A percentile compares a stretch with the other conserved stretches of the same genome.
Evolutionary conservation across 2,888 invertebrate species (phyloP).

Genomic region (Orthosia gothica): DNA sequence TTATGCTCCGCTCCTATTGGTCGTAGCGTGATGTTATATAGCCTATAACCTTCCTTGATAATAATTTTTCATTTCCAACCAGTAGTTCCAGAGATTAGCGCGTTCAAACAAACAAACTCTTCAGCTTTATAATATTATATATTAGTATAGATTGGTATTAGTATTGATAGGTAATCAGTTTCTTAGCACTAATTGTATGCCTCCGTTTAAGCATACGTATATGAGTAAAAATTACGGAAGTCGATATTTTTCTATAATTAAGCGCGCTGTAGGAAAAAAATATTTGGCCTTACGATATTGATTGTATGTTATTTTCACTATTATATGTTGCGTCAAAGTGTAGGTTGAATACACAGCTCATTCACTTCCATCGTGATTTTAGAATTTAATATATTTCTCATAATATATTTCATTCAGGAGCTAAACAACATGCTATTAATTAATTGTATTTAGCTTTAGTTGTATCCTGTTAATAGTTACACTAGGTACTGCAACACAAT

Average conservation of each 20-base stretch:
- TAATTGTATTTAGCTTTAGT: background rate
- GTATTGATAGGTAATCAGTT: conserved; percentile 30
- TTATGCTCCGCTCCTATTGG: too few species aligned
- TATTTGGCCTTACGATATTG: conserved; percentile 14
- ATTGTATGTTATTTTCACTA: conserved; percentile 31
- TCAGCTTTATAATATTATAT: too few species aligned
- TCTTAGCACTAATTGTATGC: conserved; percentile 27
- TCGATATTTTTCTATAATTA: conserved; percentile 41
- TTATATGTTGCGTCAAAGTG: conserved; percentile 12
- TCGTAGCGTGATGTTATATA: too few species aligned
- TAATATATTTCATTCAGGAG: background rate
- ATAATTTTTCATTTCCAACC: too few species aligned
- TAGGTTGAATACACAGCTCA: background rate
- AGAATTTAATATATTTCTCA: background rate
- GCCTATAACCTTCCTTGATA: too few species aligned
- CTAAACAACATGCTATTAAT: background rate
- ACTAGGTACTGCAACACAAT: conserved; percentile 1
- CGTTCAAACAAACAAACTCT: too few species aligned
- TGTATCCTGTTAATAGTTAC: background rate
- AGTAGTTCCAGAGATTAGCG: too few species aligned
- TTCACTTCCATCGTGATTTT: background rate
- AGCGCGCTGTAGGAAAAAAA: conserved; percentile 26
- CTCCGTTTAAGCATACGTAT: conserved; percentile 21
- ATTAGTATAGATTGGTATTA: too few species aligned
- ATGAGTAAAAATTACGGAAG: conserved; percentile 39